Evolutionary conservation across 1,140 invertebrate species (phyloP), one percentile per base, ranked within the genome.

Genomic region (Drosophila nigromelanica): DNA sequence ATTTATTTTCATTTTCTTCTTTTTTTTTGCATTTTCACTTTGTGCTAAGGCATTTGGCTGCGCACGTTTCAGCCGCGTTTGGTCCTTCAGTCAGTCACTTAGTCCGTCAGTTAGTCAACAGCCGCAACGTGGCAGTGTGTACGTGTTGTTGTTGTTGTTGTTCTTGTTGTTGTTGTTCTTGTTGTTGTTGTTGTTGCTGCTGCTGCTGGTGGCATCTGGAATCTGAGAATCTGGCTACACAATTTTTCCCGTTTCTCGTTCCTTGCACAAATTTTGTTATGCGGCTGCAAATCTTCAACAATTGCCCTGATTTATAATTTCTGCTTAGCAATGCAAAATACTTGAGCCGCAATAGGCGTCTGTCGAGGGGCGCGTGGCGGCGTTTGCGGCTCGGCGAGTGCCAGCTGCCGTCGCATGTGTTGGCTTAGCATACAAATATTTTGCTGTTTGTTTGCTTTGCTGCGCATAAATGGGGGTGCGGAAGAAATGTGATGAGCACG

Each of bases 221-320:
- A 63, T 63, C 48, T 51, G 50, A 30, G 50, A 35, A 52, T 52
- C 48, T 30, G 35, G 60, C 48, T 42, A 50, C 47, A 27, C 48
- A 61, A 15, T 11, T 33, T 45, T 14, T 18, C 24, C 27, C 43
- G n/a, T 11, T 35, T 33, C 47, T 21, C 47, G 43, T 33, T 47
- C 37, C 48, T 63, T 63, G 50, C 71, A 43, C 72, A 77, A 78
- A 80, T 82, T 89, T 87, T 89, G 82, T 87, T 87, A 81, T 87
- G 83, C 81, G 78, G 83, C 83, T 87, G 83, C 83, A 87, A 89
- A 87, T 89, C 83, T 89, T 87, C 83, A 87, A 87, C 83, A 87
- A 87, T 87, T 87, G 83, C 83, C 83, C 83, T 87, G 83, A 87
- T 87, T 87, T 87, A 87, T 87, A 87, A 87, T 87, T 87, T 87